Evolutionary conservation across 2,888 invertebrate genomes (phyloP).

Genomic region (Tachina fera): DNA sequence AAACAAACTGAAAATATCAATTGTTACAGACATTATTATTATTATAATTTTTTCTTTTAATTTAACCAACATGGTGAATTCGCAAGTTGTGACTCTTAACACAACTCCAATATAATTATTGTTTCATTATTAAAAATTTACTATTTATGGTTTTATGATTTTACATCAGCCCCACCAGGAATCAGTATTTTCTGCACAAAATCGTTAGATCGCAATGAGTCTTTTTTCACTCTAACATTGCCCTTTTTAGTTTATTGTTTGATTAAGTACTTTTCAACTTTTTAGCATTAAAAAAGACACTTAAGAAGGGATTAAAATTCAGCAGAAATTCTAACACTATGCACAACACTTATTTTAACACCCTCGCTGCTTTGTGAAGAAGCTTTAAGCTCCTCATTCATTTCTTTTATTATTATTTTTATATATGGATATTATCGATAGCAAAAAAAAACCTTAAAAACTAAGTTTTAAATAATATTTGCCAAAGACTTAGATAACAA

Average conservation of each 20-base stretch:
- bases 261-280: neutral
- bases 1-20: too few relatives aligned
- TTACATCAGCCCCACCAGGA: too few relatives aligned
- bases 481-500: neutral
- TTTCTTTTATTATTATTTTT: too few relatives aligned
- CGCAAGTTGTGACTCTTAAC: too few relatives aligned
- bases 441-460: neutral
- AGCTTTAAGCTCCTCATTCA: slow-evolving; percentile 9
- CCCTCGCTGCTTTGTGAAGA: slow-evolving; percentile 49
- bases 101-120: too few relatives aligned
- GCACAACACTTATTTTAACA: slow-evolving; percentile 29
- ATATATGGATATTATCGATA: neutral
- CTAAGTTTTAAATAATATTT: slow-evolving; percentile 3
- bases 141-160: too few relatives aligned
- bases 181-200: too few relatives aligned
- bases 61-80: too few relatives aligned
- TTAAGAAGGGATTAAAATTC: slow-evolving; percentile 8
- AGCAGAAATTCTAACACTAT: neutral
- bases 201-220: too few relatives aligned
- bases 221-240: neutral
- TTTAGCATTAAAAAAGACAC: slow-evolving; percentile 14
- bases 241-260: neutral
- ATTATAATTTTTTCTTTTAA: too few relatives aligned
- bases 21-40: too few relatives aligned
- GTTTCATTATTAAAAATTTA: too few relatives aligned